These are phyloP conservation scores for Dasysyrphus tricinctus DNA, from an alignment of 2,888 invertebrate genomes.

Conservation along the genomic window DNA sequence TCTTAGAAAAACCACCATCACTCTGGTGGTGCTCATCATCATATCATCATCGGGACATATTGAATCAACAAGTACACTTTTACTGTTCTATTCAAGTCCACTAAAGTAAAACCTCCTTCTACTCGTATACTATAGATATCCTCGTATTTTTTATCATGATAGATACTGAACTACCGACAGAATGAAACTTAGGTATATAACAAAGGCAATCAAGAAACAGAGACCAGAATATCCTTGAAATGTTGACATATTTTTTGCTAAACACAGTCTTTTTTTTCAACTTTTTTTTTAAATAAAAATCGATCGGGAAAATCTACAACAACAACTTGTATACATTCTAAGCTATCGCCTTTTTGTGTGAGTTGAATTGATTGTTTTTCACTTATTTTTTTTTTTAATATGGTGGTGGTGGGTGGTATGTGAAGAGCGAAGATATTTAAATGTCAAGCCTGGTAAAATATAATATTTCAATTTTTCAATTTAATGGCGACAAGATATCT, in stretches of 20 bases:
- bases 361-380: conserved; percentile 18
- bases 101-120: not conserved
- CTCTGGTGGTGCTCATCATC: not conserved
- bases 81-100: not conserved
- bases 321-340: not conserved
- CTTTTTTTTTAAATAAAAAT: not conserved
- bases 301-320: conserved; percentile 12
- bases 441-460: conserved; percentile 35
- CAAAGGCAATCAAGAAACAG: conserved; percentile 4
- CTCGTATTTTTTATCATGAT: not conserved
- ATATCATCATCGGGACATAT: not conserved
- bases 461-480: conserved; percentile 42
- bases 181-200: not conserved
- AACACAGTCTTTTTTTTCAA: not conserved
- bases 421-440: not conserved
- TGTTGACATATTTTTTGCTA: conserved; percentile 17
- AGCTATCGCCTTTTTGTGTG: not conserved
- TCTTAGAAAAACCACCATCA: not conserved
- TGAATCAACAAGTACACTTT: not conserved
- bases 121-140: not conserved
- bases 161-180: not conserved
- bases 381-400: not conserved
- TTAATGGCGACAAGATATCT: conserved; percentile 56
- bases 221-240: conserved; percentile 14
- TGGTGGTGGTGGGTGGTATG: too few species aligned